Evolutionary conservation across 2,797 vertebrate species (phyloP).

Genomic region (Agapornis canus): DNA sequence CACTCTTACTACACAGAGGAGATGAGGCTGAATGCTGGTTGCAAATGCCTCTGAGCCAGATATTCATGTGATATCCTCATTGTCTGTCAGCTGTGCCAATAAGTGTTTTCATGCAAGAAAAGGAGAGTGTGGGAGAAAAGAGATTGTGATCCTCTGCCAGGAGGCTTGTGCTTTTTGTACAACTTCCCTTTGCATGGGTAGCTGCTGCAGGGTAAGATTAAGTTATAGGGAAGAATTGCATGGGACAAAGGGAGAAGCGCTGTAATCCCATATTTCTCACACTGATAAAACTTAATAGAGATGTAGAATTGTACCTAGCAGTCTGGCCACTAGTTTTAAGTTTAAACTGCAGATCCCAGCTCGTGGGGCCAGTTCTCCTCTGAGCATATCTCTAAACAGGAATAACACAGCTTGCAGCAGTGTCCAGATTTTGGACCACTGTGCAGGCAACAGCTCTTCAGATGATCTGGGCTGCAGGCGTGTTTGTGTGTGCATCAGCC

Average conservation of each 20-base stretch:
- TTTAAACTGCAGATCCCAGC: background rate
- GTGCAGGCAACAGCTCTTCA: background rate
- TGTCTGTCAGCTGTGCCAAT: background rate
- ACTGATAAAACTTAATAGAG: background rate
- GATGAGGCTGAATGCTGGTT: background rate
- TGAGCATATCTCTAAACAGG: background rate
- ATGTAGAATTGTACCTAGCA: background rate
- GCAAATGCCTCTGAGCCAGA: background rate
- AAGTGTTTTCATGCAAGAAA: background rate
- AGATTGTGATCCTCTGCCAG: background rate
- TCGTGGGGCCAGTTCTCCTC: background rate
- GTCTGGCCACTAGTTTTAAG: background rate
- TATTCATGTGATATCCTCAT: accelerated
- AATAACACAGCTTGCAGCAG: background rate
- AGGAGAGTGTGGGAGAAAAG: background rate
- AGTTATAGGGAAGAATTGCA: background rate
- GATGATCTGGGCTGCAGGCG: accelerated
- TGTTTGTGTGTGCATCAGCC: accelerated
- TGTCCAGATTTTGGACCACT: background rate
- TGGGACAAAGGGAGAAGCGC: background rate
- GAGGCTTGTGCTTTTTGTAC: background rate
- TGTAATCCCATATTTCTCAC: background rate
- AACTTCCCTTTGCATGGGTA: background rate
- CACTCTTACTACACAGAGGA: background rate
- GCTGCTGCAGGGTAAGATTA: background rate